Conservation (phyloP, 2,113 vertebrate genomes). For the Strigops habroptila region DNA sequence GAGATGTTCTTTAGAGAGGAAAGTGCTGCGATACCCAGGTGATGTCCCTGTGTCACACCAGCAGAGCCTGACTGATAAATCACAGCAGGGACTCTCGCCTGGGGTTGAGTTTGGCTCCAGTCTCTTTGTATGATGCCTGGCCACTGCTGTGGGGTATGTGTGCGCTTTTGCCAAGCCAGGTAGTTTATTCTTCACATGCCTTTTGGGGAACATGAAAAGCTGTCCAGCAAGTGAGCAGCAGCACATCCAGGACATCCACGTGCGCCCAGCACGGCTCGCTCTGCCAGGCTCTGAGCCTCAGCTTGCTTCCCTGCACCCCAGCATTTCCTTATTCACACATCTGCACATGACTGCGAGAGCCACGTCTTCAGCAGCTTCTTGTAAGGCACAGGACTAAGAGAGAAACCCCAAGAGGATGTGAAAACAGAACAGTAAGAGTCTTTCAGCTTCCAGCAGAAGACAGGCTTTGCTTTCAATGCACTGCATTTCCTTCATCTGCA, state of each 20-base stretch:
- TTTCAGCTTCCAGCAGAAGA: background rate
- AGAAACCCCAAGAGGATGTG: constrained; percentile 8
- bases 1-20: background rate
- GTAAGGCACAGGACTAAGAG: background rate
- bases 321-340: constrained; percentile 5
- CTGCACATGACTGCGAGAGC: background rate
- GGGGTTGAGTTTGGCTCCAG: background rate
- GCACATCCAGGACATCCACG: background rate
- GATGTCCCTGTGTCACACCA: background rate
- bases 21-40: background rate
- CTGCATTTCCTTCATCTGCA: background rate
- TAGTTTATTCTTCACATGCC: background rate
- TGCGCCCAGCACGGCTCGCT: background rate
- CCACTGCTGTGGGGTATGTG: background rate
- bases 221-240: background rate
- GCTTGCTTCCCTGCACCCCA: background rate
- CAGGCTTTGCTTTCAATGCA: background rate
- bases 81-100: background rate
- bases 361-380: background rate
- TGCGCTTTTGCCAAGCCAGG: background rate
- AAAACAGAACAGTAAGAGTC: constrained; percentile 1
- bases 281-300: background rate
- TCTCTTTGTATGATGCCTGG: background rate
- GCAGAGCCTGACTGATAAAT: background rate
- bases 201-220: background rate